Percentiles rank a stretch among this genome's conserved stretches.
phyloP scores from a whole-genome alignment of 2,113 vertebrate species.

The Ammodytes marinus region DNA sequence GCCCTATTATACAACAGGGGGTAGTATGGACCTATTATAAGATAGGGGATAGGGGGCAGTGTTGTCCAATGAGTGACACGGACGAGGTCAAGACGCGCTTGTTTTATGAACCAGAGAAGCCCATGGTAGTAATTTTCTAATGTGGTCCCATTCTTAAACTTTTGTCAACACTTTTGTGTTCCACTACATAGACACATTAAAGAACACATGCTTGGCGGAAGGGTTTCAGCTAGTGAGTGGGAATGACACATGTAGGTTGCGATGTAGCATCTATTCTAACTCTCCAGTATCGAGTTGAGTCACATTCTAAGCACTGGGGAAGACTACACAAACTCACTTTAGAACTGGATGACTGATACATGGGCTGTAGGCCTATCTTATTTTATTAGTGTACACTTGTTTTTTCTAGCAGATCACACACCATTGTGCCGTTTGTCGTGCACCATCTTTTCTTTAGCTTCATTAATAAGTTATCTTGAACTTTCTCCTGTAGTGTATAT shows the following conservation, averaged over 20 bases:
- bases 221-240: background rate
- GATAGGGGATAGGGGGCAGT: slow-evolving; percentile 36
- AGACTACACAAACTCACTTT: background rate
- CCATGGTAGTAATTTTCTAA: background rate
- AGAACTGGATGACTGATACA: background rate
- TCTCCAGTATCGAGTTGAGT: background rate
- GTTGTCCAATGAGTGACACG: background rate
- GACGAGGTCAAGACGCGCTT: background rate
- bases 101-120: slow-evolving; percentile 24
- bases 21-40: too few species aligned
- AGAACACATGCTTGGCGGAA: background rate
- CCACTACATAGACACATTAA: too few species aligned
- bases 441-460: background rate
- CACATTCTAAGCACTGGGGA: background rate
- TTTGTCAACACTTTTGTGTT: background rate
- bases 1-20: too few species aligned
- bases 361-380: background rate
- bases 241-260: background rate
- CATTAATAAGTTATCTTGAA: background rate
- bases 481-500: background rate
- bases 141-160: background rate
- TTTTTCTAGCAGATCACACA: background rate
- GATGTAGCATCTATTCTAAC: too few species aligned
- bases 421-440: background rate
- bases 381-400: background rate